Evolutionary conservation across 2,113 vertebrate genomes (phyloP).

Genomic region (Piaya cayana): DNA sequence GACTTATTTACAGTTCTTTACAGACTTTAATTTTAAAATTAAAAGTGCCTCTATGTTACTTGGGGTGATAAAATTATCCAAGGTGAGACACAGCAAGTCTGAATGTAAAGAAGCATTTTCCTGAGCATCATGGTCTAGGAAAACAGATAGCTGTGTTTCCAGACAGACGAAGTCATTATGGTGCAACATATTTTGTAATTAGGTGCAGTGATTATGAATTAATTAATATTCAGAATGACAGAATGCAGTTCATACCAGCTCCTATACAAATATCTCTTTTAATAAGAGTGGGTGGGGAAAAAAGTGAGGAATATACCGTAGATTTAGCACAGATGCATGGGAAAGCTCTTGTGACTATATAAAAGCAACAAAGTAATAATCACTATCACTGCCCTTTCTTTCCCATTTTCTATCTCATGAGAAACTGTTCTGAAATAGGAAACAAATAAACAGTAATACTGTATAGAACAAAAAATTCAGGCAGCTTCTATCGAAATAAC

Average conservation of each 20-base stretch:
- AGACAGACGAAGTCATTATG: not conserved
- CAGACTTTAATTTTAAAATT: not conserved
- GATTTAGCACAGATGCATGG: not conserved
- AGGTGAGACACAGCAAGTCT: not conserved
- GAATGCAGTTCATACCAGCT: not conserved
- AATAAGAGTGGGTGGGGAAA: not conserved
- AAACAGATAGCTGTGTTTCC: not conserved
- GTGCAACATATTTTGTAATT: not conserved
- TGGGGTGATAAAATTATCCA: not conserved
- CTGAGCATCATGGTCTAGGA: not conserved
- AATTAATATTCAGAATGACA: not conserved
- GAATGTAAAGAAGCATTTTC: not conserved
- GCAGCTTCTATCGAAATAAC: not conserved
- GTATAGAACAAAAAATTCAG: not conserved
- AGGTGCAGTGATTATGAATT: not conserved
- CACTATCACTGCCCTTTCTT: rapidly evolving
- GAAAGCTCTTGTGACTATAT: not conserved
- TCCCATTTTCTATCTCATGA: not conserved
- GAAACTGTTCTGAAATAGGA: not conserved
- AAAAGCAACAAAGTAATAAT: not conserved
- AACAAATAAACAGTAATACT: not conserved
- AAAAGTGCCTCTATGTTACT: not conserved
- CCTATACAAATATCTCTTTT: too few relatives aligned
- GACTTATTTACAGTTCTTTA: not conserved
- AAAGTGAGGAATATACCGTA: not conserved